These are phyloP conservation scores for Myopa tessellatipennis DNA, from an alignment of 2,888 invertebrate species.

Conservation along the genomic window DNA sequence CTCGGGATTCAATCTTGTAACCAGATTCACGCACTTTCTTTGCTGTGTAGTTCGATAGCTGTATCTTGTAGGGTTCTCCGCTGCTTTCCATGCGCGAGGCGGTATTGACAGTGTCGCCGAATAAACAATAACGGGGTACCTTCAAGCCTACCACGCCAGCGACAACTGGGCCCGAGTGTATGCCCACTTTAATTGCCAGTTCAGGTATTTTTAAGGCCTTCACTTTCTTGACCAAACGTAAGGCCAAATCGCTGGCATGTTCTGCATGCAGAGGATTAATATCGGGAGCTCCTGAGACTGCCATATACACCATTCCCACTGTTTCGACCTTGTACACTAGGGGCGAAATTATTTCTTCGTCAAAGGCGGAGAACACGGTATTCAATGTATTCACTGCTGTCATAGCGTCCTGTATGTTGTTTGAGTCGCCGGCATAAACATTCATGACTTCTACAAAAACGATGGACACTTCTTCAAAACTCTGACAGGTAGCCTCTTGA, in stretches of 20 bases:
- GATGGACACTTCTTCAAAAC: conserved; percentile 68
- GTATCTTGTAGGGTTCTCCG: conserved; percentile 76
- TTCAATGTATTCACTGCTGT: conserved; percentile 88
- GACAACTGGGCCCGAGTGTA: conserved; percentile 89
- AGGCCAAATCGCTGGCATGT: conserved; percentile 81
- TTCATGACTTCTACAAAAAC: conserved; percentile 66
- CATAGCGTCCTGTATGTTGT: conserved; percentile 73
- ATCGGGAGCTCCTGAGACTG: conserved; percentile 90
- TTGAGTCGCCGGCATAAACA: conserved; percentile 60
- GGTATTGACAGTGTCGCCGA: conserved; percentile 92
- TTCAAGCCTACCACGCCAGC: conserved; percentile 89
- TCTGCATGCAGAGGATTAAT: conserved; percentile 78
- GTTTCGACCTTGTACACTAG: conserved; percentile 95
- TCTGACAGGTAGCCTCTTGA: conserved; percentile 84
- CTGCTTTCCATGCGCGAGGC: conserved; percentile 89
- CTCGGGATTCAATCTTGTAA: conserved; percentile 78
- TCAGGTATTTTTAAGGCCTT: conserved; percentile 75
- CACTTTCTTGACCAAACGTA: conserved; percentile 79
- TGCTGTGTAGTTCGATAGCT: conserved; percentile 80
- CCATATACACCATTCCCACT: conserved; percentile 92
- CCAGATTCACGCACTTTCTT: conserved; percentile 74
- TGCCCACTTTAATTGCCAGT: conserved; percentile 73
- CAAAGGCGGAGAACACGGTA: conserved; percentile 86
- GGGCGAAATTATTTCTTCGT: conserved; percentile 84
- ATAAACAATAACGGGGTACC: conserved; percentile 84